Base-by-base conservation (phyloP, 2,797 vertebrate genomes). In the Tapirus indicus region DNA sequence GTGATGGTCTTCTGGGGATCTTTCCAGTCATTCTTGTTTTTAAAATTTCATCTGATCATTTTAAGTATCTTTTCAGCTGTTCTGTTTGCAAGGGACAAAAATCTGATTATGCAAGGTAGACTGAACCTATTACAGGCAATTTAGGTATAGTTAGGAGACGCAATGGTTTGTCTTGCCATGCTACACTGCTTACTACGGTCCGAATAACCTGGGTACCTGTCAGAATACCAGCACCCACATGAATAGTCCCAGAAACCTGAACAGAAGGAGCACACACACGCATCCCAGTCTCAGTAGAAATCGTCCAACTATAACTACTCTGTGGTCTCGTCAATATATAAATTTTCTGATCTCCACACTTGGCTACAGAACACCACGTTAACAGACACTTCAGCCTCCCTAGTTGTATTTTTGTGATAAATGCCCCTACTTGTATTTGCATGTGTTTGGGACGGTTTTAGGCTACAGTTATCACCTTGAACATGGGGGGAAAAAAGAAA, bases 1-100 rank as follows among this genome's bases (percentile, higher is more conserved):
- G 98, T 95, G 97, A 94, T 94, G 96, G 97, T 97, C 98, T 98
- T 98, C 97, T 95, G 98, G 96, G 97, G 94, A 97, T 98, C 97
- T 98, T 90, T 96, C 78, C 93, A 66, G 96, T 97, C 96, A 66
- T 78, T 77, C 72, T 75, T 35, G 9, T 96, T 98, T 98, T 99
- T 97, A 98, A 98, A 99, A 98, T 98, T 97, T 97, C 97, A 98
- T 97, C 97, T 97, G 97, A 98, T 97, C 98, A 98, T 97, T 98
- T 98, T 78, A 92, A 98, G 92, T 86, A 62, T 84, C 95, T 90
- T 89, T 90, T 96, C 92, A 62, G 86, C 94, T 88, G 32, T 78
- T 95, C 84, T 13, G 29, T 66, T 25, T n/a, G 68, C 11, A 44
- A 94, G 71, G 44, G 78, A 54, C 41, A 71, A 82, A 84, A 84